Conservation (phyloP, 1,140 invertebrate genomes). For the Olivierus martensii region DNA sequence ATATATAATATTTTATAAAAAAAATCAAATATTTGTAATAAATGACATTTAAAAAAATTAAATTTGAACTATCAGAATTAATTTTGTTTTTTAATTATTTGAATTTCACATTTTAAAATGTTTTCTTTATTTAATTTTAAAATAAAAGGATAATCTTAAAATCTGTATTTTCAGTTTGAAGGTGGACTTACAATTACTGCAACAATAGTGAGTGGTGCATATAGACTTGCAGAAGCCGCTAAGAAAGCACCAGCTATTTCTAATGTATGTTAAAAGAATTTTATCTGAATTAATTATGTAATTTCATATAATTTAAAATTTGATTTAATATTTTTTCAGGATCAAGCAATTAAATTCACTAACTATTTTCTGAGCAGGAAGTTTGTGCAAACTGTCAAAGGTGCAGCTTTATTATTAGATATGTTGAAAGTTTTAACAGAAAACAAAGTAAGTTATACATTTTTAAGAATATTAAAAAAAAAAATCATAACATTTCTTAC, state of each 20-base stretch:
- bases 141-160: too few relatives aligned
- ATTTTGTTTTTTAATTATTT: too few relatives aligned
- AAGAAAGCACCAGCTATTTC: slow-evolving; percentile 50
- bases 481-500: too few relatives aligned
- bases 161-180: slow-evolving; percentile 80
- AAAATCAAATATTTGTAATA: too few relatives aligned
- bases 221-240: slow-evolving; percentile 49
- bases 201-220: slow-evolving; percentile 53
- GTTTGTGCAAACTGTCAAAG: slow-evolving; percentile 71
- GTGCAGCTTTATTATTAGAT: slow-evolving; percentile 60
- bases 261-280: slow-evolving; percentile 23
- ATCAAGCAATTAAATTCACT: slow-evolving; percentile 76
- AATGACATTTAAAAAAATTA: too few relatives aligned
- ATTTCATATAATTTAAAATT: not conserved
- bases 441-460: slow-evolving; percentile 38
- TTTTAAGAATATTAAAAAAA: too few relatives aligned
- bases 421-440: slow-evolving; percentile 53
- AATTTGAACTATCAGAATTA: too few relatives aligned
- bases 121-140: too few relatives aligned
- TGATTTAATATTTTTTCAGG: slow-evolving; percentile 29
- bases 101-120: too few relatives aligned
- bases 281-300: too few relatives aligned
- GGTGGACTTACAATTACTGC: slow-evolving; percentile 59
- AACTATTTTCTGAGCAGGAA: slow-evolving; percentile 82
- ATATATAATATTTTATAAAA: too few relatives aligned